Evolutionary conservation across 1,140 invertebrate species (phyloP).

Genomic region (Drosophila azteca): DNA sequence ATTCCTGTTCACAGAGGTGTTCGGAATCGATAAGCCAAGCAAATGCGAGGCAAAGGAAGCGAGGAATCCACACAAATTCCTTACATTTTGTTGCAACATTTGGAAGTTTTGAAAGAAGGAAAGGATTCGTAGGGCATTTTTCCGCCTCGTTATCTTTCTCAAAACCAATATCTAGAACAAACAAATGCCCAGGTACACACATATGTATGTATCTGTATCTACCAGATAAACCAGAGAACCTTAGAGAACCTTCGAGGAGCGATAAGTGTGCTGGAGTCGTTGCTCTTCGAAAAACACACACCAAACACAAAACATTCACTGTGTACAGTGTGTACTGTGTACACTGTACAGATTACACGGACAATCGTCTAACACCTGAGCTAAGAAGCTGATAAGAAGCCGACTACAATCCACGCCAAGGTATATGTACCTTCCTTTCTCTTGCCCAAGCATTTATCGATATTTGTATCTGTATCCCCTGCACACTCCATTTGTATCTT

Average conservation of each 20-base stretch:
- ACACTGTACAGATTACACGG: constrained; percentile 24
- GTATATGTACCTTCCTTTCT: background rate
- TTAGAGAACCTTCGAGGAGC: background rate
- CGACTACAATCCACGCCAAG: background rate
- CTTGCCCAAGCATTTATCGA: constrained; percentile 14
- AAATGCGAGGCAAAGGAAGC: no score
- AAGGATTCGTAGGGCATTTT: no score
- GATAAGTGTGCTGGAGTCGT: background rate
- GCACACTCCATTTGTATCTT: background rate
- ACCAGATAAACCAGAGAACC: constrained; percentile 4
- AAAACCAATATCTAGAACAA: no score
- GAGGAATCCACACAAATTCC: no score
- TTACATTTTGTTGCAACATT: no score
- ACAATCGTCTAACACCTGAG: constrained; percentile 44
- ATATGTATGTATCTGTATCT: background rate
- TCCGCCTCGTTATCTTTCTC: no score
- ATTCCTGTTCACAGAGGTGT: constrained; percentile 49
- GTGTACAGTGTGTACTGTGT: background rate
- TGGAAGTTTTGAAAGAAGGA: no score
- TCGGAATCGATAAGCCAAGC: constrained; percentile 43
- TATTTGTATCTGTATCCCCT: constrained; percentile 18
- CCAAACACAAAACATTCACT: constrained; percentile 16
- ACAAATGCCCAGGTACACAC: background rate
- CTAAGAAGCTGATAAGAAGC: constrained; percentile 40
- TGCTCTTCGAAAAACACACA: no score